A percentile compares a stretch with the other conserved stretches of the same genome.
phyloP scores from a whole-genome alignment of 2,797 vertebrate genomes.

The Parambassis ranga region DNA sequence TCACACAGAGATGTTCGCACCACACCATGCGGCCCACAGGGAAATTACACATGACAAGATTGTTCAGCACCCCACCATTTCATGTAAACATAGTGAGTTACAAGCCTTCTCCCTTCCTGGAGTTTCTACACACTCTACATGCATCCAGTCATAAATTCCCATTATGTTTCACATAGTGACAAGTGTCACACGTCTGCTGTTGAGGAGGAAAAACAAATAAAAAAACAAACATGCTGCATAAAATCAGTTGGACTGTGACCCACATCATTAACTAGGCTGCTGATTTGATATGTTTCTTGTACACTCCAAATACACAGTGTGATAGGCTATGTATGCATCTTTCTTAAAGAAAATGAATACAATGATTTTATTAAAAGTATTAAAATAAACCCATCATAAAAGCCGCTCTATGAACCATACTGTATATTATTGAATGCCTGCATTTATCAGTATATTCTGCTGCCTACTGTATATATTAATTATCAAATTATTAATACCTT shows the following conservation, averaged over 20 bases:
- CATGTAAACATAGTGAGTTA: not conserved
- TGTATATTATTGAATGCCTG: no score
- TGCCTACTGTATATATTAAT: no score
- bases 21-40: not conserved
- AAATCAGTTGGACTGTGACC: slow-evolving; percentile 12
- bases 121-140: not conserved
- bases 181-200: not conserved
- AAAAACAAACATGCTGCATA: slow-evolving; percentile 18
- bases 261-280: not conserved
- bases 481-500: not conserved
- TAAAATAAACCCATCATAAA: no score
- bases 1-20: not conserved
- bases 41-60: not conserved
- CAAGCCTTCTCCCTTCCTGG: not conserved
- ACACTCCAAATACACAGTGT: not conserved
- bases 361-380: no score
- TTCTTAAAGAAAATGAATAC: no score
- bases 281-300: not conserved
- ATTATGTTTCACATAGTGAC: not conserved
- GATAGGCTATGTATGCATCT: no score
- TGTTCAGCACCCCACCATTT: not conserved
- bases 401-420: no score
- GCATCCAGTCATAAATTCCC: not conserved
- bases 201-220: no score
- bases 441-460: no score